Evolutionary conservation across 2,113 vertebrate genomes (phyloP).

Genomic region (Fregetta grallaria): DNA sequence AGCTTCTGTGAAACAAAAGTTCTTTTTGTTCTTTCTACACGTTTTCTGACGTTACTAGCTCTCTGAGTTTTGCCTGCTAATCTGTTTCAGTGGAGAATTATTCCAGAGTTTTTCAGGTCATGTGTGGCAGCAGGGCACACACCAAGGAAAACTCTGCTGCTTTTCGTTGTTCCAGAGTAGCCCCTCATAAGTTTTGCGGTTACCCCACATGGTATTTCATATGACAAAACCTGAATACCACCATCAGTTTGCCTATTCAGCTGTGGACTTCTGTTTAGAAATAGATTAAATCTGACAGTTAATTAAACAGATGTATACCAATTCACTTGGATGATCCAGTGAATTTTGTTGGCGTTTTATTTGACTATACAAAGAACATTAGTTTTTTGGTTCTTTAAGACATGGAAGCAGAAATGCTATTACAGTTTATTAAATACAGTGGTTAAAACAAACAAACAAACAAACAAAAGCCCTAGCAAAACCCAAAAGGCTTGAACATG

Average conservation of each 20-base stretch:
- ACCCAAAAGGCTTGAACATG: neutral
- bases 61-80: neutral
- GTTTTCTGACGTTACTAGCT: neutral
- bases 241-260: neutral
- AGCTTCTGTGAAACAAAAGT: neutral
- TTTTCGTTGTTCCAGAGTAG: neutral
- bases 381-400: neutral
- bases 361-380: neutral
- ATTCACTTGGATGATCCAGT: neutral
- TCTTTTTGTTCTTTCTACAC: neutral
- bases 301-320: neutral
- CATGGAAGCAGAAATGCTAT: neutral
- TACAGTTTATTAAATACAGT: neutral
- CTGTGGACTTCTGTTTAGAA: neutral
- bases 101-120: neutral
- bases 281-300: neutral
- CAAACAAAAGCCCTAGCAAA: neutral
- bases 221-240: neutral
- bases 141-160: neutral
- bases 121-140: neutral
- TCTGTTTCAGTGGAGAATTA: neutral
- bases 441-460: neutral
- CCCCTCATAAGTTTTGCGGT: neutral
- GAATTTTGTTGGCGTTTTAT: neutral
- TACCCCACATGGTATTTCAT: neutral